Evolutionary conservation across 2,888 invertebrate genomes (phyloP).

Genomic region (Troides helena): DNA sequence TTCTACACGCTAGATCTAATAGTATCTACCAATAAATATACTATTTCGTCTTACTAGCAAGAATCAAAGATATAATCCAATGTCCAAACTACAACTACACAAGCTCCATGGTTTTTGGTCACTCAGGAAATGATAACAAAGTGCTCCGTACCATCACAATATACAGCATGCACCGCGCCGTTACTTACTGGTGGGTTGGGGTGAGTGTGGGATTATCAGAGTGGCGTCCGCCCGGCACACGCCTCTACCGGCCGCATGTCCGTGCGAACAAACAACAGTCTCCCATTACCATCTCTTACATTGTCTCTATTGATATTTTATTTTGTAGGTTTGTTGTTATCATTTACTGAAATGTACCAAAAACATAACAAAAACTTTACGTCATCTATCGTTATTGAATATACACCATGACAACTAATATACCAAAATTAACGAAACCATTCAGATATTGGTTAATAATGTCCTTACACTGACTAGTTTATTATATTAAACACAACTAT

Average conservation of each 20-base stretch:
- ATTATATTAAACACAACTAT: background rate
- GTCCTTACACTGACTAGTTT: background rate
- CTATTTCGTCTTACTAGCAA: background rate
- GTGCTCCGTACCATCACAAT: slow-evolving; percentile 38
- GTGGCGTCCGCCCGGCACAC: slow-evolving; percentile 59
- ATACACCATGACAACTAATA: background rate
- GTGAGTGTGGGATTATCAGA: slow-evolving; percentile 38
- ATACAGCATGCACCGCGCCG: slow-evolving; percentile 49
- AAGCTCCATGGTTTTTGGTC: slow-evolving; percentile 42
- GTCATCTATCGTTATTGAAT: slow-evolving; percentile 1
- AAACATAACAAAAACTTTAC: slow-evolving; percentile 20
- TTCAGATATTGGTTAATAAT: background rate
- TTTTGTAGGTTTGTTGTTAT: slow-evolving; percentile 50
- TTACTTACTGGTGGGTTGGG: slow-evolving; percentile 60
- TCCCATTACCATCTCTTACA: slow-evolving; percentile 40
- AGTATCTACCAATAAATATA: slow-evolving; percentile 2
- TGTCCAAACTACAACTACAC: slow-evolving; percentile 11
- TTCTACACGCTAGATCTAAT: background rate
- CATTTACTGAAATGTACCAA: slow-evolving; percentile 56
- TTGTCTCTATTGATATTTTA: slow-evolving; percentile 21
- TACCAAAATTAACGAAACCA: background rate
- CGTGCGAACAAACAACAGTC: slow-evolving; percentile 56
- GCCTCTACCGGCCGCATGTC: slow-evolving; percentile 57
- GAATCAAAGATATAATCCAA: slow-evolving; percentile 1
- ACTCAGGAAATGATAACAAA: slow-evolving; percentile 70